phyloP scores from a whole-genome alignment of 2,888 invertebrate species.

The Uropetala carovei region DNA sequence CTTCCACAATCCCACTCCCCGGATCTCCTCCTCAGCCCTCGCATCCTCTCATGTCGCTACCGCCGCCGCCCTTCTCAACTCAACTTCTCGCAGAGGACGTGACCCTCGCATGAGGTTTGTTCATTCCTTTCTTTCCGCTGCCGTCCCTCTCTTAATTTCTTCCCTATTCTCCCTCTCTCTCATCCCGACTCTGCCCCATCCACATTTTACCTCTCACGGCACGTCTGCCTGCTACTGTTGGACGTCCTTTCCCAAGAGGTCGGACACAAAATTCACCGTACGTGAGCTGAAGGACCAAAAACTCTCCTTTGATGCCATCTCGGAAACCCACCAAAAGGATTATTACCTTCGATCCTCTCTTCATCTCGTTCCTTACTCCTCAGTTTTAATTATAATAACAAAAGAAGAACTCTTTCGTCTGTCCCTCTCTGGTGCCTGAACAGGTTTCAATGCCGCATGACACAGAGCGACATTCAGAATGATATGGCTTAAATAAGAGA shows the following conservation, averaged over 20 bases:
- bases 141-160: constrained; percentile 3
- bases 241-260: constrained; percentile 55
- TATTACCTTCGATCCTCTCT: constrained; percentile 49
- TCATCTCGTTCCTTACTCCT: background rate
- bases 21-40: background rate
- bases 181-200: background rate
- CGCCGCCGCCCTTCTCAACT: constrained; percentile 18
- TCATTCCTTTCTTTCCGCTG: background rate
- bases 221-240: constrained; percentile 56
- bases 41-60: background rate
- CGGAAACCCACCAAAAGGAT: constrained; percentile 35
- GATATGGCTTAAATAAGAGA: background rate
- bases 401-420: background rate
- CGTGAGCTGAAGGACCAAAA: constrained; percentile 53
- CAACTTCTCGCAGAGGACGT: background rate
- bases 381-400: background rate
- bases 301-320: background rate
- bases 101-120: background rate
- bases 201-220: background rate
- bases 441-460: background rate
- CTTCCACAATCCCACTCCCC: background rate
- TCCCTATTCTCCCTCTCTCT: background rate
- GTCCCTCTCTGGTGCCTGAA: no score
- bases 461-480: background rate
- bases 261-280: constrained; percentile 50